Conservation (phyloP, 2,113 vertebrate species). For the Strigops habroptila region DNA sequence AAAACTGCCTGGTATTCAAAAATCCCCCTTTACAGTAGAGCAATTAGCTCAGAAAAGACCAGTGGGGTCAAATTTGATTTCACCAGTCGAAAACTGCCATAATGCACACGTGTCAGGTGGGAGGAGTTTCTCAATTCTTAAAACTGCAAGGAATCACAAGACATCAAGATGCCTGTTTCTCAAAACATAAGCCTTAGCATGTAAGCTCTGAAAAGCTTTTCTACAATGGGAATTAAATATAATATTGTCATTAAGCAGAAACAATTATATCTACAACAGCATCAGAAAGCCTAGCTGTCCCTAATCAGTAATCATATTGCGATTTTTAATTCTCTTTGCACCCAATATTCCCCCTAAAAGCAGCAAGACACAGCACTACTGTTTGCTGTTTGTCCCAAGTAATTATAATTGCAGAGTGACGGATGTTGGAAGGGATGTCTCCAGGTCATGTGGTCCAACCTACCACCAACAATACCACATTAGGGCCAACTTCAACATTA, state of each 20-base stretch:
- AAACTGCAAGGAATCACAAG: neutral
- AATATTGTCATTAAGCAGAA: neutral
- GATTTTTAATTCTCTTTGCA: neutral
- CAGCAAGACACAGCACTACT: neutral
- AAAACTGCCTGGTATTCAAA: neutral
- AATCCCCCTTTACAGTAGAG: neutral
- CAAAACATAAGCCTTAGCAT: neutral
- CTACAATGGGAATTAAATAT: neutral
- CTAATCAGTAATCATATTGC: neutral
- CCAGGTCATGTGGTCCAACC: neutral
- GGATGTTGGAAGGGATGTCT: neutral
- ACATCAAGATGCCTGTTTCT: neutral
- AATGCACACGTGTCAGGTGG: fast-evolving
- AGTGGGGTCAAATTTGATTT: neutral
- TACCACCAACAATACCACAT: neutral
- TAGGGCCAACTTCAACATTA: neutral
- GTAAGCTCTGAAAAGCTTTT: neutral
- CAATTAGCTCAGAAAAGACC: neutral
- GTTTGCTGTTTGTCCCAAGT: neutral
- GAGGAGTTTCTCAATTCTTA: neutral
- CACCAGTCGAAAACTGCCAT: neutral
- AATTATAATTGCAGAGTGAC: neutral
- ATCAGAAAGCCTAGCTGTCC: neutral
- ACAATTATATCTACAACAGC: neutral
- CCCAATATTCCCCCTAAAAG: neutral